These are phyloP conservation scores for Cyclopterus lumpus DNA, from an alignment of 2,797 vertebrate species.

Conservation along the genomic window DNA sequence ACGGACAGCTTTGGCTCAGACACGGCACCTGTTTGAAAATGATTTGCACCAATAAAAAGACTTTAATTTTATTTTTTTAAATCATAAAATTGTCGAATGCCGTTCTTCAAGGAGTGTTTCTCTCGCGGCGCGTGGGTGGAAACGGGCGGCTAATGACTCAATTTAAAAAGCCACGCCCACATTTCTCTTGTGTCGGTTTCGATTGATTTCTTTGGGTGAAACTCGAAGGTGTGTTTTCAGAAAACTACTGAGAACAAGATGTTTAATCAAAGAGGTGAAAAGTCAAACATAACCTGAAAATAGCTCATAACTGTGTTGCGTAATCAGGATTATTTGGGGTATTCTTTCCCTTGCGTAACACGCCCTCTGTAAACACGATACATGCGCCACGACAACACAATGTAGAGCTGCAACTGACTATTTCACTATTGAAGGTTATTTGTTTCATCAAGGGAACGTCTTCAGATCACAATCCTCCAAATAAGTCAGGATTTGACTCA, in stretches of 20 bases:
- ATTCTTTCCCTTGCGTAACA: neutral
- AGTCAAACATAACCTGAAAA: neutral
- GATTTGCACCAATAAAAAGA: too few relatives aligned
- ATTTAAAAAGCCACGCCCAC: neutral
- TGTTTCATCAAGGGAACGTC: too few relatives aligned
- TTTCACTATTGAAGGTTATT: too few relatives aligned
- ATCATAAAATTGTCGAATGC: too few relatives aligned
- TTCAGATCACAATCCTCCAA: too few relatives aligned
- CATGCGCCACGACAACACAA: neutral
- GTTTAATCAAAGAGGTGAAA: neutral
- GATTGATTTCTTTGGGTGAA: neutral
- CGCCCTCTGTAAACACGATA: neutral
- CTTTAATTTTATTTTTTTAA: too few relatives aligned
- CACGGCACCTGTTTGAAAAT: neutral
- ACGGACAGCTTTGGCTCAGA: slow-evolving; percentile 1
- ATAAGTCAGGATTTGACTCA: too few relatives aligned
- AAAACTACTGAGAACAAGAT: neutral
- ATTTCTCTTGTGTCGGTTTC: neutral
- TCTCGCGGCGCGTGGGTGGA: rapidly evolving
- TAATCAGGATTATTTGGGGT: too few relatives aligned
- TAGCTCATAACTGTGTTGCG: neutral
- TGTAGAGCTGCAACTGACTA: neutral
- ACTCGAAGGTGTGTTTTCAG: neutral
- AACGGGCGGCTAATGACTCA: neutral
- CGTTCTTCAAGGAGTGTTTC: neutral